Evolutionary conservation across 2,797 vertebrate species (phyloP), one percentile per base, ranked within the genome.

Genomic region (Molothrus aeneus): DNA sequence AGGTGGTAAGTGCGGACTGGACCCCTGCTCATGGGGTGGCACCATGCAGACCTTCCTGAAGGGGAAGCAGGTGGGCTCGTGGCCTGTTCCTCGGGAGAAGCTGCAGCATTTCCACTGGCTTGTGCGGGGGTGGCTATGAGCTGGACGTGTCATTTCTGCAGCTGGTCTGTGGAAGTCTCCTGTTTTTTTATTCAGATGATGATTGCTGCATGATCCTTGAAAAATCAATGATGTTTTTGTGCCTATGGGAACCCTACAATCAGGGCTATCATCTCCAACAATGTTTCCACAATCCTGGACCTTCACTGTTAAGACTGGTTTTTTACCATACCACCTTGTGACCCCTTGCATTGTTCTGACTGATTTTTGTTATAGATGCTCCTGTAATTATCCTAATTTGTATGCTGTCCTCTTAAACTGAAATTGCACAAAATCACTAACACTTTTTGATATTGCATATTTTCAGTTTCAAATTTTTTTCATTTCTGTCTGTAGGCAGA

Each of bases 351-450:
- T n/a, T 43, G 31, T 28, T 20, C 32, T 29, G 14, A 13, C 2
- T 57, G 14, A 15, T 29, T 57, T 45, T 57, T 92, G 56, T 32
- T 80, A 5, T 86, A 92, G 91, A 61, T 94, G 71, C 47, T 93
- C 25, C 79, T 87, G 71, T 87, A 82, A 60, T 25, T 36, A 32
- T 28, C 42, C 72, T 36, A 4, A 24, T 89, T 70, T 48, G 18
- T 84, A 7, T 50, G 42, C 29, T 5, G 3, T 42, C 20, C 43
- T 90, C 54, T 28, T 80, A 51, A 70, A 54, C 28, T 80, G 36
- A 73, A 60, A 36, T 66, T 3, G 40, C 10, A 68, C 56, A 68
- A 45, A 54, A 17, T 20, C 53, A 14, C 68, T 63, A 74, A n/a
- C 11, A 65, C 29, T 71, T 32, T n/a, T 78, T 38, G 71, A 53